Conservation (phyloP, 2,797 vertebrate species). For the Danio kyathit region DNA sequence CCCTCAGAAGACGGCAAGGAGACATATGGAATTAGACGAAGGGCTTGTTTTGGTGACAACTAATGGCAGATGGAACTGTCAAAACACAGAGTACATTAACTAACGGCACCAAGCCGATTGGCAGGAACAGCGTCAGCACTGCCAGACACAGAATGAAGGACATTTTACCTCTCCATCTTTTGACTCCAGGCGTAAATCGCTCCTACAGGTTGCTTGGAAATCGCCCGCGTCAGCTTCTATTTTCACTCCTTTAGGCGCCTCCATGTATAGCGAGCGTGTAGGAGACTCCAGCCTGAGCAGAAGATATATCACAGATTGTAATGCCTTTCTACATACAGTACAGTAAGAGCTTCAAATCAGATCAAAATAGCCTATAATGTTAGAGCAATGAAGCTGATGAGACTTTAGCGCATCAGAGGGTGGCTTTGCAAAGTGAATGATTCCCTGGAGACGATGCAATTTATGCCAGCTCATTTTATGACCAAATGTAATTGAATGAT, state of each 20-base stretch:
- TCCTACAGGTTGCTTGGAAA: constrained; percentile 94
- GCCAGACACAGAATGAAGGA: not conserved
- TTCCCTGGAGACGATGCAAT: constrained; percentile 37
- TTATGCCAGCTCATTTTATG: constrained; percentile 11
- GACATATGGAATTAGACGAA: constrained; percentile 37
- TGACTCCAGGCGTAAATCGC: constrained; percentile 95
- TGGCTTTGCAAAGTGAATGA: constrained; percentile 29
- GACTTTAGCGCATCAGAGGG: constrained; percentile 36
- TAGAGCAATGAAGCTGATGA: constrained; percentile 22
- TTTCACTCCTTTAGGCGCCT: constrained; percentile 95
- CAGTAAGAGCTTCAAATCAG: constrained; percentile 5
- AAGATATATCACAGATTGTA: constrained; percentile 16
- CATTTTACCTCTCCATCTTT: constrained; percentile 94
- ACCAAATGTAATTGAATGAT: constrained; percentile 40
- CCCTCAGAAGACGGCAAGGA: constrained; percentile 11
- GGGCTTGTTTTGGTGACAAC: constrained; percentile 37
- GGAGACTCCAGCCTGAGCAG: constrained; percentile 91
- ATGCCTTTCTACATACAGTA: not conserved
- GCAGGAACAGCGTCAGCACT: constrained; percentile 8
- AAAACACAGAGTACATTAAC: constrained; percentile 36
- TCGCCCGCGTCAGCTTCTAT: constrained; percentile 96
- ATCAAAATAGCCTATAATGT: constrained; percentile 5
- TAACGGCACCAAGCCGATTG: constrained; percentile 14
- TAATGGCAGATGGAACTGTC: constrained; percentile 41
- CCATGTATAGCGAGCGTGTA: constrained; percentile 93